Percentiles rank a stretch among this genome's conserved stretches.
phyloP scores from a whole-genome alignment of 2,113 vertebrate genomes.

The Psophia crepitans region DNA sequence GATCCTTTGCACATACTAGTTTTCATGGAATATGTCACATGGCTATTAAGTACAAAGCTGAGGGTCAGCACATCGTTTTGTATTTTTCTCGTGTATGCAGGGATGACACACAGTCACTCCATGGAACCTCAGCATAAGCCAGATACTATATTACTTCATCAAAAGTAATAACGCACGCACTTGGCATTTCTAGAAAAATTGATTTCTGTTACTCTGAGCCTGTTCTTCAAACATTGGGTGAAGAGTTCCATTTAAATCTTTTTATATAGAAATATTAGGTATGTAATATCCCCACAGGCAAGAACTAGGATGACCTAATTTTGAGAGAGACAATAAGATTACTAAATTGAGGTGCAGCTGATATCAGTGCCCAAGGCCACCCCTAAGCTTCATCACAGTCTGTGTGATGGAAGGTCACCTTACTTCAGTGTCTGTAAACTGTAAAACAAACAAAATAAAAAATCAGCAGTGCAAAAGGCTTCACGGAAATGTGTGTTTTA shows the following conservation, averaged over 20 bases:
- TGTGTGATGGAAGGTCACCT: constrained; percentile 52
- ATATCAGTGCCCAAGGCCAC: constrained; percentile 49
- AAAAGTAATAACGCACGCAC: background rate
- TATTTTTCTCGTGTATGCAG: background rate
- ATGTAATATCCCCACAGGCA: background rate
- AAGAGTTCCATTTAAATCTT: constrained; percentile 1
- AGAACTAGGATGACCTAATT: constrained; percentile 48
- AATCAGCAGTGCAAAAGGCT: background rate
- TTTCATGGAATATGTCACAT: background rate
- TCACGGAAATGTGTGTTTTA: background rate
- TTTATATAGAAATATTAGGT: background rate
- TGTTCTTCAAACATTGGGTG: background rate
- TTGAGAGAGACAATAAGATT: constrained; percentile 43
- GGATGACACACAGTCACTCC: background rate
- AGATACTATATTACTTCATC: background rate
- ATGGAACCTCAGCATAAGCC: background rate
- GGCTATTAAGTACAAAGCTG: background rate
- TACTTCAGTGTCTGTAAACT: background rate
- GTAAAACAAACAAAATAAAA: background rate
- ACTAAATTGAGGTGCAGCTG: constrained; percentile 50
- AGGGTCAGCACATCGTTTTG: background rate
- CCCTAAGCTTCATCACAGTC: background rate
- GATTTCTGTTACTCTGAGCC: constrained; percentile 12
- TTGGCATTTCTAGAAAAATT: background rate
- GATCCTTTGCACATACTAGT: background rate